Evolutionary conservation across 2,888 invertebrate species (phyloP).

Genomic region (Chrysomela aeneicollis): DNA sequence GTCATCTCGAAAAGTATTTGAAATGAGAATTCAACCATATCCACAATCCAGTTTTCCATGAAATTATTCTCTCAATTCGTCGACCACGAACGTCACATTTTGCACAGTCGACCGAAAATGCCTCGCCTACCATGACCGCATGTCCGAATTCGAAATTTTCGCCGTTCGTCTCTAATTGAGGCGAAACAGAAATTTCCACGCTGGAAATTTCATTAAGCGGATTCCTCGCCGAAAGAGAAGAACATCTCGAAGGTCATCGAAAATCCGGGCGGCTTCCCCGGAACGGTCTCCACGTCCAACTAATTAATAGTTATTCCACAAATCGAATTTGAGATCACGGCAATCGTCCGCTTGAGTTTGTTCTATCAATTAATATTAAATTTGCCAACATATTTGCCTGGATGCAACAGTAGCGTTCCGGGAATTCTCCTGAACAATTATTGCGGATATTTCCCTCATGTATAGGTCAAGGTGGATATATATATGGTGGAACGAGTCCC

Average conservation of each 20-base stretch:
- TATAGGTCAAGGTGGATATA: too few species aligned
- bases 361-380: slow-evolving; percentile 40
- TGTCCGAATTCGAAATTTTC: not conserved
- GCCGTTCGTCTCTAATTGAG: not conserved
- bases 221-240: slow-evolving; percentile 25
- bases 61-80: not conserved
- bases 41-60: too few species aligned
- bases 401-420: not conserved
- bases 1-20: too few species aligned
- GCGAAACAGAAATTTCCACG: slow-evolving; percentile 18
- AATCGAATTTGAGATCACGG: slow-evolving; percentile 43
- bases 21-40: too few species aligned
- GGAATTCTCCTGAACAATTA: too few species aligned
- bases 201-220: slow-evolving; percentile 34
- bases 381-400: slow-evolving; percentile 26
- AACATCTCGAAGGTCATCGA: slow-evolving; percentile 36
- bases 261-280: slow-evolving; percentile 5
- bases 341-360: slow-evolving; percentile 38
- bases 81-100: not conserved
- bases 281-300: slow-evolving; percentile 21
- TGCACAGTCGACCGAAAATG: too few species aligned
- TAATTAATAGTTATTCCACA: slow-evolving; percentile 36
- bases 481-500: too few species aligned
- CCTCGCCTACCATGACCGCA: not conserved
- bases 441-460: too few species aligned